phyloP scores from a whole-genome alignment of 2,113 vertebrate species.

The Apus apus region DNA sequence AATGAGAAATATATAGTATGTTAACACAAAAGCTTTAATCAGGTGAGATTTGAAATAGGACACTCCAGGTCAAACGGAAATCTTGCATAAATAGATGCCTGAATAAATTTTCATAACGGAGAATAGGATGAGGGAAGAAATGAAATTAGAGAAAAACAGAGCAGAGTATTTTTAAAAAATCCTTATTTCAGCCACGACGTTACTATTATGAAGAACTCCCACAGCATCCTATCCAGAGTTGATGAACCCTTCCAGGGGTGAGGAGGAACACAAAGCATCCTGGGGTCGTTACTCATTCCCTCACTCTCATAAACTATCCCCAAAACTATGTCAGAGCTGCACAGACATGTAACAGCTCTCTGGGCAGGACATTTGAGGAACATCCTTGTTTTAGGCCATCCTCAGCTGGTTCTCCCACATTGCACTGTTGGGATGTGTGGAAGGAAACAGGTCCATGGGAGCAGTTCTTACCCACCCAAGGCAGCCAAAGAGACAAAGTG shows the following conservation, averaged over 20 bases:
- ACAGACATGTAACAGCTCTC: background rate
- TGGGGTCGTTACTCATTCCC: background rate
- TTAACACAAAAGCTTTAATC: background rate
- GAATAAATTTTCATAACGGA: background rate
- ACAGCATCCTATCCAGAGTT: background rate
- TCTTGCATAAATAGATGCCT: background rate
- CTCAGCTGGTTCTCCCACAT: background rate
- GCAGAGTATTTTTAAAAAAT: background rate
- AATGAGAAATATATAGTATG: background rate
- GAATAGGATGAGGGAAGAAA: background rate
- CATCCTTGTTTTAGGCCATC: background rate
- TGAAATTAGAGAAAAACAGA: background rate
- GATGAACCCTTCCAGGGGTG: background rate
- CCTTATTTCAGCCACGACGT: background rate
- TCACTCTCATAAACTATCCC: background rate
- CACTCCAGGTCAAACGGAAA: background rate
- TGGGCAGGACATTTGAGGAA: background rate
- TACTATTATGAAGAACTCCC: background rate
- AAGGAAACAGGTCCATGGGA: background rate
- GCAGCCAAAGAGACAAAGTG: background rate
- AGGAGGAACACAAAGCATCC: background rate
- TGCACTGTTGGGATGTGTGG: accelerated
- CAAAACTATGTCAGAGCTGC: background rate
- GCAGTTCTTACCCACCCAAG: background rate
- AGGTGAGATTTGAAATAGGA: background rate